Percentiles rank a stretch among this genome's conserved stretches.
Evolutionary conservation across 2,113 vertebrate genomes (phyloP).

Genomic region (Australoheros scitulus): DNA sequence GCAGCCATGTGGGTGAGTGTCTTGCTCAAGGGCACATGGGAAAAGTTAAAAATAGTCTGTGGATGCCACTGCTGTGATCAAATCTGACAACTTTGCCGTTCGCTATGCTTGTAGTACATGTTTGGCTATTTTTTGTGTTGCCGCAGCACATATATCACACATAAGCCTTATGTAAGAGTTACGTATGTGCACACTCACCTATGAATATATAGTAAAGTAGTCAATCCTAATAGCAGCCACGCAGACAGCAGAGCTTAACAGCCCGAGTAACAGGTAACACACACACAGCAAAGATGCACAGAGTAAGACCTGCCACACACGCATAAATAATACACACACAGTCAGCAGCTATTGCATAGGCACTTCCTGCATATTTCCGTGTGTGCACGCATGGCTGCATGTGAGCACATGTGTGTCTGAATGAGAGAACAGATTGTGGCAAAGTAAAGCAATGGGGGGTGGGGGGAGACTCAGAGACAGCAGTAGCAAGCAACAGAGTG

Average conservation of each 20-base stretch:
- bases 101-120: neutral
- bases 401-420: conserved; percentile 28
- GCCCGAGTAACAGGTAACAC: conserved; percentile 19
- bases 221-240: neutral
- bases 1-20: conserved; percentile 7
- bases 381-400: conserved; percentile 25
- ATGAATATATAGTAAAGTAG: neutral
- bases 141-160: neutral
- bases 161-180: neutral
- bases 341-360: neutral
- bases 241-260: neutral
- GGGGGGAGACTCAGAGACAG: conserved; percentile 30
- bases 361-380: conserved; percentile 1
- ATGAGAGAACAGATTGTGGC: conserved; percentile 48
- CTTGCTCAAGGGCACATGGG: conserved; percentile 50
- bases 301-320: neutral
- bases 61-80: conserved; percentile 21
- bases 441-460: conserved; percentile 49
- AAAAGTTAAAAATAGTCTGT: conserved; percentile 37
- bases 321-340: neutral
- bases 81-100: conserved; percentile 29
- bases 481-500: neutral
- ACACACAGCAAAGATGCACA: neutral
- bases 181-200: no score
- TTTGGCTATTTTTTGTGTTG: neutral